Evolutionary conservation across 2,888 invertebrate genomes (phyloP).

Genomic region (Pasiphila rectangulata): DNA sequence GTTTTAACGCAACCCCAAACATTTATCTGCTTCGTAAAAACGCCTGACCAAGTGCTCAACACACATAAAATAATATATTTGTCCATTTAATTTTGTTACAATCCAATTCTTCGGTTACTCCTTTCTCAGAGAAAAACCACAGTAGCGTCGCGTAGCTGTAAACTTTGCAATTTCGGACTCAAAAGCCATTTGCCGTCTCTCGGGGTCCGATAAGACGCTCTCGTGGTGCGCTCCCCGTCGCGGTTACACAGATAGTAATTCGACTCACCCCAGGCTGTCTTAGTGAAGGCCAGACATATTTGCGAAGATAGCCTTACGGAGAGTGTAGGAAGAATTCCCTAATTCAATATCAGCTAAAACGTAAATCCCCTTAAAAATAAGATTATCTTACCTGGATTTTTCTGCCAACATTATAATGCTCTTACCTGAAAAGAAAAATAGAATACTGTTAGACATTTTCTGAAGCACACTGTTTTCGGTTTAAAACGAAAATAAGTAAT

Average conservation of each 20-base stretch:
- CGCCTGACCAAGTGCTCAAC: too few relatives aligned
- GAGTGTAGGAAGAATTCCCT: slow-evolving; percentile 1
- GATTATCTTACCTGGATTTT: slow-evolving; percentile 10
- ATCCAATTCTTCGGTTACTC: neutral
- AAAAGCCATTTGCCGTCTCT: slow-evolving; percentile 43
- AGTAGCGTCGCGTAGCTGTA: slow-evolving; percentile 37
- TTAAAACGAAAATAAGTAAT: neutral
- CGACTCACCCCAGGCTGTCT: slow-evolving; percentile 26
- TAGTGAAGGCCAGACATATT: slow-evolving; percentile 29
- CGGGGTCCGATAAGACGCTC: slow-evolving; percentile 34
- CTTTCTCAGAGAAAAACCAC: slow-evolving; percentile 27
- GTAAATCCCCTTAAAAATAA: slow-evolving; percentile 3
- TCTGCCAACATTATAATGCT: slow-evolving; percentile 15
- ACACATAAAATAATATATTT: too few relatives aligned
- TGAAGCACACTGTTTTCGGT: neutral
- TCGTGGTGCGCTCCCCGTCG: slow-evolving; percentile 26
- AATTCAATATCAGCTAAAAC: slow-evolving; percentile 1
- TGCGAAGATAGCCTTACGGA: slow-evolving; percentile 24
- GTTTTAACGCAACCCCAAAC: too few relatives aligned
- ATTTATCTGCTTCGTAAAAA: too few relatives aligned
- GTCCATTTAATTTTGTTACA: too few relatives aligned
- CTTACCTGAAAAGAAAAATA: slow-evolving; percentile 54
- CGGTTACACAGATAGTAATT: slow-evolving; percentile 31
- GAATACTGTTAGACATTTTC: slow-evolving; percentile 8
- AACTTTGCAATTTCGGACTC: slow-evolving; percentile 45